Base-by-base conservation (phyloP, 2,113 vertebrate genomes). In the Platysteira castanea region DNA sequence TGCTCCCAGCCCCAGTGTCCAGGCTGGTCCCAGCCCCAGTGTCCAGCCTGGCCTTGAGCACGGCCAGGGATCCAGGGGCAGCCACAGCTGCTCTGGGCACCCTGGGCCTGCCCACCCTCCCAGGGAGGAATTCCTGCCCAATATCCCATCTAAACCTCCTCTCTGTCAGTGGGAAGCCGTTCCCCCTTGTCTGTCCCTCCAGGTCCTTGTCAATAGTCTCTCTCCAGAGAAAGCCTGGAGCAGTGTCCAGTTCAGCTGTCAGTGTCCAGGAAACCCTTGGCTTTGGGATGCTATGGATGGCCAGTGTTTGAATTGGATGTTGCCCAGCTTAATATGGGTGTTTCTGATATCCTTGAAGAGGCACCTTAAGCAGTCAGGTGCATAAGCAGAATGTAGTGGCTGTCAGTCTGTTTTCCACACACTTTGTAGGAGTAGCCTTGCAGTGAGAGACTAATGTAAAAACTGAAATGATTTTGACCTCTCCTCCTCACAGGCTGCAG, bases 401-500 rank as follows among this genome's bases (percentile, higher is more conserved):
- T 74, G 1, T 53, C 44, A 54, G 30, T 4, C 7, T 24, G 0
- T 30, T 69, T 53, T 39, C 33, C 24, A 39, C 18, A 33, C 33
- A 14, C 8, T 78, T 59, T 33, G 5, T 31, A 19, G 50, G 20
- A 28, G 3, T 21, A 2, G 26, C 39, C 17, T 46, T 30, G 13
- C 33, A 18, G 15, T 11, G 61, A 78, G 30, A 20, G 20, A 75
- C 6, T 31, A 18, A 24, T 37, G 3, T 6, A 42, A 42, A 15
- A 46, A 67, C 9, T 6, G 1, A 24, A 59, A 21, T 22, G 13
- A 13, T 61, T 77, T 22, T 89, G 20, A 15, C 1, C 35, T 82
- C 37, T 73, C 6, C 2, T 47, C 23, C 11, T 83, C n/a, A 6
- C 96, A 99, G 99, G 99, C 98, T 60, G 99, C 99, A 67, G 99